These are phyloP conservation scores for Passer montanus DNA, from an alignment of 2,113 vertebrate species.

Conservation along the genomic window DNA sequence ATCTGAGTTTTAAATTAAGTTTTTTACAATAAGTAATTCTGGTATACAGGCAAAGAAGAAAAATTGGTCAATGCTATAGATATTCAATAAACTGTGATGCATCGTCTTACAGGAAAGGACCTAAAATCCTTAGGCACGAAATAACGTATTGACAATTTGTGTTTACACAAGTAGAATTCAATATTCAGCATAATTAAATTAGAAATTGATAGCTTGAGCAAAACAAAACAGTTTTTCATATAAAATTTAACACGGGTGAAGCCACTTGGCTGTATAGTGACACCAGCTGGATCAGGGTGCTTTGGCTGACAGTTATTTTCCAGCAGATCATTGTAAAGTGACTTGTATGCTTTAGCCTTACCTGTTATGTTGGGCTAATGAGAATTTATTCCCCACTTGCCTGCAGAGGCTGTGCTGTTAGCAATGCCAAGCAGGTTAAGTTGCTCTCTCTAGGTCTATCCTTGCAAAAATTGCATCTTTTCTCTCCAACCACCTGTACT, in stretches of 20 bases:
- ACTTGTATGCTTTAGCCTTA: background rate
- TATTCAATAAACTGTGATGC: constrained; percentile 46
- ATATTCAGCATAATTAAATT: constrained; percentile 56
- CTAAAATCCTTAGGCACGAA: constrained; percentile 16
- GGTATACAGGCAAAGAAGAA: constrained; percentile 7
- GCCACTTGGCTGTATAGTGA: background rate
- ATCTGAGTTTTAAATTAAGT: constrained; percentile 16
- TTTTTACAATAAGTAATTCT: constrained; percentile 22
- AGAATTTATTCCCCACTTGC: constrained; percentile 1
- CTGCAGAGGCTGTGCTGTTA: background rate
- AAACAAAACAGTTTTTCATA: constrained; percentile 24
- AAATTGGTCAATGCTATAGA: constrained; percentile 2
- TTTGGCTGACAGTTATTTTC: background rate
- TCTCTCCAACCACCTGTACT: background rate
- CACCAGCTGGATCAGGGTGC: background rate
- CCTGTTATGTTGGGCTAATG: background rate
- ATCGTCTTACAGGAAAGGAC: background rate
- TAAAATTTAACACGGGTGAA: background rate
- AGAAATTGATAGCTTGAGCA: constrained; percentile 50
- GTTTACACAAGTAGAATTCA: constrained; percentile 51
- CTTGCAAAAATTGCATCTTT: background rate
- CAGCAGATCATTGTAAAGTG: constrained; percentile 9
- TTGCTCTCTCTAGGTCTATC: background rate
- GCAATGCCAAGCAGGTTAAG: background rate
- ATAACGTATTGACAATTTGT: constrained; percentile 41